A percentile compares a stretch with the other conserved stretches of the same genome.
Evolutionary conservation across 2,797 vertebrate species (phyloP).

Genomic region (Loris lydekkerianus): DNA sequence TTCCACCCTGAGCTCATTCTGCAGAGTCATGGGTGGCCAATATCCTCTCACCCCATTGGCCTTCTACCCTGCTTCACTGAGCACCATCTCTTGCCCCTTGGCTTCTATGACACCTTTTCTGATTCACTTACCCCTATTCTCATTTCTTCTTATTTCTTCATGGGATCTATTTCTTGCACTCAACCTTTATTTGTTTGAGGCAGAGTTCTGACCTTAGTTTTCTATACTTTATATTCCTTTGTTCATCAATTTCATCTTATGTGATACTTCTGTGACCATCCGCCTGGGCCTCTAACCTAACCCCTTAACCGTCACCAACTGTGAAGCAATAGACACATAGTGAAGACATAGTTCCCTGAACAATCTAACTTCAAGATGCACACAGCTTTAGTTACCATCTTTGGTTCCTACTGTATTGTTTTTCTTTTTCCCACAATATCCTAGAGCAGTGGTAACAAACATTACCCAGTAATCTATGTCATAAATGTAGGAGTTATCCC

Average conservation of each 20-base stretch:
- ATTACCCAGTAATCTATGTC: not conserved
- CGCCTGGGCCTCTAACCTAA: not conserved
- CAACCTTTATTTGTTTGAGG: not conserved
- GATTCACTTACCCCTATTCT: accelerated
- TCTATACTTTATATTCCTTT: not conserved
- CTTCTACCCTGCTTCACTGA: not conserved
- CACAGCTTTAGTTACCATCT: not conserved
- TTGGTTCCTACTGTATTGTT: not conserved
- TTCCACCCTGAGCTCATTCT: not conserved
- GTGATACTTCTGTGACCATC: not conserved
- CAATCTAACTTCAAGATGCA: not conserved
- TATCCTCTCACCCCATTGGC: not conserved
- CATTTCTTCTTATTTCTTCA: not conserved
- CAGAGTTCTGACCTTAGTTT: not conserved
- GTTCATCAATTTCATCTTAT: not conserved
- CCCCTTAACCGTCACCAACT: not conserved
- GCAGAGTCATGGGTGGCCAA: not conserved
- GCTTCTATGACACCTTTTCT: not conserved
- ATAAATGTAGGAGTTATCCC: accelerated
- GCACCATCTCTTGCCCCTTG: not conserved
- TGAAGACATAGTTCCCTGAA: not conserved
- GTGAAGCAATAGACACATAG: not conserved
- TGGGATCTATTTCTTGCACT: not conserved
- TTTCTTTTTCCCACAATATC: not conserved
- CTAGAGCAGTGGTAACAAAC: not conserved